Percentiles rank a stretch among this genome's conserved stretches.
These are phyloP conservation scores for Grus americana DNA, from an alignment of 2,113 vertebrate genomes.

Conservation along the genomic window DNA sequence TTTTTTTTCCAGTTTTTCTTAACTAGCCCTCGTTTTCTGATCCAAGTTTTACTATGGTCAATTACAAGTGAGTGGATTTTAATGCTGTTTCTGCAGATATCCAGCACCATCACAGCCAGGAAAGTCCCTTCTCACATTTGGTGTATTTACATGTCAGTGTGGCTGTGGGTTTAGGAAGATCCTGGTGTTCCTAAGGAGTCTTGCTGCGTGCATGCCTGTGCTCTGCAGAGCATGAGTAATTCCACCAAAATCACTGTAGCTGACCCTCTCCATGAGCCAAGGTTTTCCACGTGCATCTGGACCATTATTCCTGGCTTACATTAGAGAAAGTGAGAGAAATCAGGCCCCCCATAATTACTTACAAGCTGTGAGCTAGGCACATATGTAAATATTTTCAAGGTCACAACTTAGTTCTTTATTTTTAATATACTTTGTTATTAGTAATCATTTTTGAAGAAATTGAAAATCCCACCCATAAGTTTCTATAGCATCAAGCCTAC, in stretches of 20 bases:
- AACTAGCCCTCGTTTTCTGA: background rate
- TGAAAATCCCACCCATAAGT: conserved; percentile 52
- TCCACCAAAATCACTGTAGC: background rate
- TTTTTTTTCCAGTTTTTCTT: background rate
- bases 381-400: conserved; percentile 49
- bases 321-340: conserved; percentile 36
- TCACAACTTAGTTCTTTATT: conserved; percentile 31
- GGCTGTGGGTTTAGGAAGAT: background rate
- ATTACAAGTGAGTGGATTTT: background rate
- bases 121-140: accelerated
- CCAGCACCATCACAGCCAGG: background rate
- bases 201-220: background rate
- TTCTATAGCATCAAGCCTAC: background rate
- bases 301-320: conserved; percentile 6
- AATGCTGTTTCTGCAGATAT: background rate
- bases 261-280: background rate
- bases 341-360: background rate
- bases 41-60: background rate
- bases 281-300: background rate
- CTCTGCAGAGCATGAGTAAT: background rate
- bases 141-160: background rate
- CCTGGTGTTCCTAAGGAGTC: background rate
- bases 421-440: conserved; percentile 51
- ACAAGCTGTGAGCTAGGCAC: conserved; percentile 15
- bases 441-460: background rate